Evolutionary conservation across 1,140 invertebrate genomes (phyloP).

Genomic region (Pogonus chalceus): DNA sequence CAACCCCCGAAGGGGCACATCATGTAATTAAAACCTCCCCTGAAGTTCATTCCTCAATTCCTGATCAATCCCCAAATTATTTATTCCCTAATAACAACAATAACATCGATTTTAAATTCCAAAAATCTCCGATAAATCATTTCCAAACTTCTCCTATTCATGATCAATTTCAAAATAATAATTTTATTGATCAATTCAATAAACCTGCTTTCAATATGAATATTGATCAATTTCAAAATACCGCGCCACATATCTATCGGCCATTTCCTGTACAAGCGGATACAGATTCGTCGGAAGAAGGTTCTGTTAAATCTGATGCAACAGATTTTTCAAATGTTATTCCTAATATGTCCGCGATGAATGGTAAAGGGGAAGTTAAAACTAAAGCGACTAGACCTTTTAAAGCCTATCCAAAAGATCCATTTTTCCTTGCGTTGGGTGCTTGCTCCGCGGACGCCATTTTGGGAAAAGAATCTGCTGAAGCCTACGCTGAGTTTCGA

Average conservation of each 20-base stretch:
- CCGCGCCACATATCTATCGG: too few species aligned
- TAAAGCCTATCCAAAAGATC: conserved; percentile 62
- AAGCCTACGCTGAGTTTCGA: conserved; percentile 56
- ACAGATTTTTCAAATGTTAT: too few species aligned
- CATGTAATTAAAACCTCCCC: neutral
- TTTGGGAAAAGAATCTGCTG: conserved; percentile 42
- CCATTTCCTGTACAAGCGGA: too few species aligned
- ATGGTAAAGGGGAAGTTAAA: too few species aligned
- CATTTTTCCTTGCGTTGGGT: conserved; percentile 44
- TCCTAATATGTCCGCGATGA: too few species aligned
- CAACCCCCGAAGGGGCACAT: neutral
- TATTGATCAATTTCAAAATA: too few species aligned
- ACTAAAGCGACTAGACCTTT: conserved; percentile 47
- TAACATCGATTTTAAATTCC: neutral
- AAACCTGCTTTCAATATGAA: too few species aligned
- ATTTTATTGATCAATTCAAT: too few species aligned
- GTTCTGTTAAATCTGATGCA: neutral
- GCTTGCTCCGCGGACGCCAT: conserved; percentile 36
- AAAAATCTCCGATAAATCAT: too few species aligned
- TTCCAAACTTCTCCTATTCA: too few species aligned
- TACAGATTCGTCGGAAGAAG: neutral
- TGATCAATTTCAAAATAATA: too few species aligned
- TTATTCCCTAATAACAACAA: neutral
- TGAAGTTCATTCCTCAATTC: neutral
- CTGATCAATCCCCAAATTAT: neutral